Conservation (phyloP, 2,797 vertebrate genomes). For the Ciconia nigra region DNA sequence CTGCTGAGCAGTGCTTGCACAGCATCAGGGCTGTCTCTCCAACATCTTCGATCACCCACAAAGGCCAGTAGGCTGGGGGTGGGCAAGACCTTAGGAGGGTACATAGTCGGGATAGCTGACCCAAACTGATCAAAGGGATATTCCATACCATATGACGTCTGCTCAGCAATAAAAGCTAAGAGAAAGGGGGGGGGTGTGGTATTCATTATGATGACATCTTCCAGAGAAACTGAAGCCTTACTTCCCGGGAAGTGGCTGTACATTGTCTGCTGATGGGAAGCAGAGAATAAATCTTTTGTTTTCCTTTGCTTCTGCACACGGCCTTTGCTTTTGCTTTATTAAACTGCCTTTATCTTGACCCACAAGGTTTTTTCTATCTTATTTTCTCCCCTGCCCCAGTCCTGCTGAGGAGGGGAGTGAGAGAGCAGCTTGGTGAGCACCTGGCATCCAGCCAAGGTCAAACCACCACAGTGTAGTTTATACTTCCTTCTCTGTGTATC, state of each 20-base stretch:
- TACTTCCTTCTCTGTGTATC: not conserved
- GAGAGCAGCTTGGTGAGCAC: not conserved
- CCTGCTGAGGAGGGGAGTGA: not conserved
- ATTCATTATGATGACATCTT: not conserved
- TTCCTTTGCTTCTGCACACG: not conserved
- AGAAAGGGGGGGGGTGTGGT: not conserved
- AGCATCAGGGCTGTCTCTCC: too few species aligned
- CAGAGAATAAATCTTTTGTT: not conserved
- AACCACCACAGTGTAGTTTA: not conserved
- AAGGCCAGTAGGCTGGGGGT: too few species aligned
- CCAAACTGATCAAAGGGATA: not conserved
- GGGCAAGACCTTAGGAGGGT: not conserved
- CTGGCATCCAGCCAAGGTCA: not conserved
- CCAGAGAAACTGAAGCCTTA: not conserved
- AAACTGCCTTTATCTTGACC: not conserved
- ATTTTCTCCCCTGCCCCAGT: accelerated
- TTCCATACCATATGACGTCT: not conserved
- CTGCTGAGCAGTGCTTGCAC: not conserved
- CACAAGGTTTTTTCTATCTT: not conserved
- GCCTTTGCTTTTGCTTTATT: not conserved
- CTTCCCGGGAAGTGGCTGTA: not conserved
- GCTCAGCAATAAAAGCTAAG: not conserved
- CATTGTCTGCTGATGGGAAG: not conserved
- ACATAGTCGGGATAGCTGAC: too few species aligned
- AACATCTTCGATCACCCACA: not conserved